Base-by-base conservation (phyloP, 2,113 vertebrate genomes). In the Archilochus colubris region DNA sequence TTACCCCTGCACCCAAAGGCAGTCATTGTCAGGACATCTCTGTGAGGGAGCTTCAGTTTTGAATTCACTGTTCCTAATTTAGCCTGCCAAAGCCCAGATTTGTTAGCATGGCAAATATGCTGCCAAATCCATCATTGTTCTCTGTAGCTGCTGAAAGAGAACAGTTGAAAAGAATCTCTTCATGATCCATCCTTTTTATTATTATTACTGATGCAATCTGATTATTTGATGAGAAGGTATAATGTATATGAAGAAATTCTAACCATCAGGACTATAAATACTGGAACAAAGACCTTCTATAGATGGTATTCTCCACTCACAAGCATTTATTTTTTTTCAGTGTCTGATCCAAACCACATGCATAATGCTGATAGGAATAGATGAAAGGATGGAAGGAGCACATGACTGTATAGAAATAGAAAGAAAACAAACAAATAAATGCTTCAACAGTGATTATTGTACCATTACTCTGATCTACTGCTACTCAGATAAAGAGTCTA, bases 361-460 rank as follows among this genome's bases (percentile, higher is more conserved):
- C 96, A 4, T 88, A 69, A 66, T 70, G 94, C 54, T 70, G 70
- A 55, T 7, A 75, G 66, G 67, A 91, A 94, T 16, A 74, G 81
- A 94, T 7, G 44, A 73, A 95, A 91, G 55, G 76, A 90, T 81
- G 81, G 91, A 91, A 38, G 23, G 38, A 80, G 64, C 38, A 63
- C 53, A 86, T 36, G 87, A 91, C 62, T 73, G 59, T 90, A 85
- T 24, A 30, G 64, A 81, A 82, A 90, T 43, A 77, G 78, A 93
- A 83, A 2, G 31, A 69, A 95, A 90, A 84, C 80, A 96, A 96
- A 95, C 86, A 94, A 94, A 92, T 40, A 93, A 83, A 85, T 64
- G 86, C 43, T 84, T 81, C 66, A 83, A 54, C 43, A 62, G 83
- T 80, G 88, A 73, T 68, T 66, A 88, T 57, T 87, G 82, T 33